Conservation (phyloP, 35 echinoderm and acorn worm species). For the Eucidaris tribuloides region DNA sequence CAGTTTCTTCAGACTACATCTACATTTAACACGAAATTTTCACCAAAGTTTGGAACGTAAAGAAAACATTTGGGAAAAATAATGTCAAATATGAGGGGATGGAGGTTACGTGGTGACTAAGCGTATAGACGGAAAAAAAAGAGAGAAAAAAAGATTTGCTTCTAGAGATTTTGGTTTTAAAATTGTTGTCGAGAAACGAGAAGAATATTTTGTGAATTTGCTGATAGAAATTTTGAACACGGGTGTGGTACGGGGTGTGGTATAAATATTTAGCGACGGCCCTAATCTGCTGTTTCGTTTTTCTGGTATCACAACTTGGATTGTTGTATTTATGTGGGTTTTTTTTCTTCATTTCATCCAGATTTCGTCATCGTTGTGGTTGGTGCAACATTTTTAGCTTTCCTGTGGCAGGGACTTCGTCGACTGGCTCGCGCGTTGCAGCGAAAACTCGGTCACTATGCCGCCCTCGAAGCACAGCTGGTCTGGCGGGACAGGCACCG, state of each 20-base stretch:
- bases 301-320: neutral
- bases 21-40: too few relatives aligned
- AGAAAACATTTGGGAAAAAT: too few relatives aligned
- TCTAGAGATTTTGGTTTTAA: neutral
- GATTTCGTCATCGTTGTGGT: neutral
- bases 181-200: neutral
- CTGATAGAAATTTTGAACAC: neutral
- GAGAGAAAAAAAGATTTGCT: too few relatives aligned
- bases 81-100: too few relatives aligned
- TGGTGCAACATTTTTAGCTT: neutral
- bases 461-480: neutral
- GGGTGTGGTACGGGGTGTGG: neutral
- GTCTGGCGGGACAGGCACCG: neutral
- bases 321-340: neutral
- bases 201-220: neutral
- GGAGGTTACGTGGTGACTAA: too few relatives aligned
- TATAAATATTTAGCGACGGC: neutral
- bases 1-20: too few relatives aligned
- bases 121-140: too few relatives aligned
- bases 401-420: neutral
- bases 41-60: too few relatives aligned
- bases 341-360: neutral
- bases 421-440: neutral
- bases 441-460: neutral
- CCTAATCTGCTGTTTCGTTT: neutral